phyloP scores from a whole-genome alignment of 2,888 invertebrate genomes.

The Micoletzkya japonica region DNA sequence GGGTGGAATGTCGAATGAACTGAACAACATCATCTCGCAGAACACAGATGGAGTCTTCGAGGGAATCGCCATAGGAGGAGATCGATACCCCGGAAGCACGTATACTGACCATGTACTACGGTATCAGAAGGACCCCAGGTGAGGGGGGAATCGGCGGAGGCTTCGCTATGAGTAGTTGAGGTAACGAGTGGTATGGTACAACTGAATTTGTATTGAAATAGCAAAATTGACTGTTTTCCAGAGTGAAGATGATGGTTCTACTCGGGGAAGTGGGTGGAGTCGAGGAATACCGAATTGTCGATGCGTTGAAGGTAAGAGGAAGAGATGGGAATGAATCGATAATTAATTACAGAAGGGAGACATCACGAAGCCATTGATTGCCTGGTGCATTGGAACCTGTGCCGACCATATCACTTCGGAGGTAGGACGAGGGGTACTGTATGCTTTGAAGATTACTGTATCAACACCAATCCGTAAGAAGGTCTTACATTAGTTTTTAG shows the following conservation, averaged over 20 bases:
- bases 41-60: slow-evolving; percentile 89
- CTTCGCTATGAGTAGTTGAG: neutral
- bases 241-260: slow-evolving; percentile 87
- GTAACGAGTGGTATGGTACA: neutral
- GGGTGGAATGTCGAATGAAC: slow-evolving; percentile 98
- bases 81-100: slow-evolving; percentile 92
- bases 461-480: neutral
- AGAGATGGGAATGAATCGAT: neutral
- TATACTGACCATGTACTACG: slow-evolving; percentile 96
- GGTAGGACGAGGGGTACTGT: slow-evolving; percentile 48
- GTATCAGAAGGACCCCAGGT: slow-evolving; percentile 72
- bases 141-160: neutral
- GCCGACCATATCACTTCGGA: slow-evolving; percentile 68
- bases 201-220: slow-evolving; percentile 1
- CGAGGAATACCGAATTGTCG: slow-evolving; percentile 94
- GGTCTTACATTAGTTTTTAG: neutral
- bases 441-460: neutral
- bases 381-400: slow-evolving; percentile 95
- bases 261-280: slow-evolving; percentile 96
- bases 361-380: slow-evolving; percentile 90
- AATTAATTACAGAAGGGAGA: slow-evolving; percentile 45
- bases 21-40: slow-evolving; percentile 95
- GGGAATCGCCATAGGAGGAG: slow-evolving; percentile 93
- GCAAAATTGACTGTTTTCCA: slow-evolving; percentile 28
- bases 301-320: slow-evolving; percentile 75